Percentiles rank a stretch among this genome's conserved stretches.
Conservation (phyloP, 2,888 invertebrate genomes). For the Oscheius onirici region DNA sequence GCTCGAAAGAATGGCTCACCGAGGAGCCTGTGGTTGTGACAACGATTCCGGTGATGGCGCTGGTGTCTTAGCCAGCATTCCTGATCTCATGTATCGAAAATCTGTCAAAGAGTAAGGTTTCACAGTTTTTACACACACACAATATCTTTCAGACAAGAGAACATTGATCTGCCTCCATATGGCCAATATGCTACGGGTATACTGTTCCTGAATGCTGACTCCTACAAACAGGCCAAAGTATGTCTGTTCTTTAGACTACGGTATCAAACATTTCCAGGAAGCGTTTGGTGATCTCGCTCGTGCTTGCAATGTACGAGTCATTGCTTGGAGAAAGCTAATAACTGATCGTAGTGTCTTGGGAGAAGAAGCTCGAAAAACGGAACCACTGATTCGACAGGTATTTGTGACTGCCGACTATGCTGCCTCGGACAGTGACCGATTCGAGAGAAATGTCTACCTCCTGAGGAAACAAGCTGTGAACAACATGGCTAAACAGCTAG, state of each 20-base stretch:
- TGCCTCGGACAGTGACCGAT: conserved; percentile 75
- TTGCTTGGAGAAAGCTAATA: conserved; percentile 94
- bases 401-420: conserved; percentile 78
- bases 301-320: conserved; percentile 82
- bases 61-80: conserved; percentile 94
- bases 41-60: conserved; percentile 99
- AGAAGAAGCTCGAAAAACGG: conserved; percentile 89
- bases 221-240: conserved; percentile 71
- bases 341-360: conserved; percentile 87
- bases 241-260: background rate
- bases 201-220: conserved; percentile 83
- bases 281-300: conserved; percentile 85
- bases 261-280: conserved; percentile 68
- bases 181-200: conserved; percentile 96
- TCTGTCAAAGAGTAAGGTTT: conserved; percentile 79
- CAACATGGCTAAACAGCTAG: conserved; percentile 84
- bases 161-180: conserved; percentile 83
- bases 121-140: background rate
- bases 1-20: conserved; percentile 97
- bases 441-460: conserved; percentile 82
- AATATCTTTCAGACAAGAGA: conserved; percentile 51
- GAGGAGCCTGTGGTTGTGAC: conserved; percentile 98
- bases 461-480: conserved; percentile 92
- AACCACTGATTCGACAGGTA: conserved; percentile 91
- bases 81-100: conserved; percentile 87